These are phyloP conservation scores for Clarias platycephalus DNA, from an alignment of 2,797 vertebrate species.

Conservation along the genomic window DNA sequence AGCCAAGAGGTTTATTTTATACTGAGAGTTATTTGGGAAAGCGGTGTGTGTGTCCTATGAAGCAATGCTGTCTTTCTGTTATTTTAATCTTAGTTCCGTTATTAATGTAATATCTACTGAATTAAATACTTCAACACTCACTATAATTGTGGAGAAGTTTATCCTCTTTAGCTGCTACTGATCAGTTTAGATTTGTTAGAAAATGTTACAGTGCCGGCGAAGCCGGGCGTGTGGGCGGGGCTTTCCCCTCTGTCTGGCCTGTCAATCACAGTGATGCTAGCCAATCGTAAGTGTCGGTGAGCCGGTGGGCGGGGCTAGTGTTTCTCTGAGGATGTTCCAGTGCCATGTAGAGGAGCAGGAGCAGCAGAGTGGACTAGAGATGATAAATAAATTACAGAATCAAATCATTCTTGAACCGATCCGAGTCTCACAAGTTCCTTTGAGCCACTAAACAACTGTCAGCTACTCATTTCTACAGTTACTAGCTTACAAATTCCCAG, in stretches of 20 bases:
- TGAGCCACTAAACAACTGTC: too few relatives aligned
- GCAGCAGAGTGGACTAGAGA: neutral
- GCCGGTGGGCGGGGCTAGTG: neutral
- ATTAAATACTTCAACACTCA: too few relatives aligned
- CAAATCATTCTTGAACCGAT: too few relatives aligned
- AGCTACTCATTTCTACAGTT: too few relatives aligned
- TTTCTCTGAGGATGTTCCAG: neutral
- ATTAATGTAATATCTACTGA: too few relatives aligned
- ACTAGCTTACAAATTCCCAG: too few relatives aligned
- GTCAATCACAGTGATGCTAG: neutral
- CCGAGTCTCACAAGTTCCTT: too few relatives aligned
- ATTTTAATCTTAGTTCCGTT: too few relatives aligned
- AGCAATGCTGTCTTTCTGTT: too few relatives aligned
- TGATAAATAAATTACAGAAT: too few relatives aligned
- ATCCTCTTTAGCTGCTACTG: neutral
- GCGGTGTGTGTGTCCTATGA: neutral
- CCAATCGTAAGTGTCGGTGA: neutral
- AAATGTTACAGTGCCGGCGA: too few relatives aligned
- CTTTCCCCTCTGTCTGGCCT: neutral
- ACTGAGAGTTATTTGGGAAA: neutral
- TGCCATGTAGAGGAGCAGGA: neutral
- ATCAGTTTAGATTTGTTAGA: neutral
- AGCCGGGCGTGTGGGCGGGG: neutral
- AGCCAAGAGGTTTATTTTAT: neutral
- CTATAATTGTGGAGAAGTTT: too few relatives aligned